A percentile compares a stretch with the other conserved stretches of the same genome.
These are phyloP conservation scores for Orchesella cincta DNA, from an alignment of 1,140 invertebrate species.

Conservation along the genomic window DNA sequence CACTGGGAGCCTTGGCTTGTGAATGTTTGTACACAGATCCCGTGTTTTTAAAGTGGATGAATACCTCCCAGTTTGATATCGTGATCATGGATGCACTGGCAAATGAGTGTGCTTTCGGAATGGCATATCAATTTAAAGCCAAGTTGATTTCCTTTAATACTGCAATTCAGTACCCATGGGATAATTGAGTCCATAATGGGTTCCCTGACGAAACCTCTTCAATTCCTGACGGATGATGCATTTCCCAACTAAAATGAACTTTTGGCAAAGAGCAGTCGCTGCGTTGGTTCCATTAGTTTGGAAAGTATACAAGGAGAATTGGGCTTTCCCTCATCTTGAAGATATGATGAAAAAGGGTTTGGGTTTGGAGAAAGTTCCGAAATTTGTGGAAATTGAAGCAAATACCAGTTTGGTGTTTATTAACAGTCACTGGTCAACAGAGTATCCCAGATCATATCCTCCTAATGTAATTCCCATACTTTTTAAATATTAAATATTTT, in stretches of 20 bases:
- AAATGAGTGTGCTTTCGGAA: conserved; percentile 48
- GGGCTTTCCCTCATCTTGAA: background rate
- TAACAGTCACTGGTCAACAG: conserved; percentile 24
- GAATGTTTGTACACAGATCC: conserved; percentile 11
- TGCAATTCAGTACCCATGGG: conserved; percentile 2
- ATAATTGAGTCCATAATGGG: conserved; percentile 29
- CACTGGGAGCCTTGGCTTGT: background rate
- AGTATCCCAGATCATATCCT: conserved; percentile 11
- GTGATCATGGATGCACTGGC: conserved; percentile 53
- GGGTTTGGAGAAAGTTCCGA: background rate
- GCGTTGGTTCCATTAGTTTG: conserved; percentile 33
- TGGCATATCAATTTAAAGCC: conserved; percentile 34
- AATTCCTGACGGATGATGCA: conserved; percentile 35
- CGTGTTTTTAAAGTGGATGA: conserved; percentile 22
- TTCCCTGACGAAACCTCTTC: conserved; percentile 30
- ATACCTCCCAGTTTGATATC: conserved; percentile 54
- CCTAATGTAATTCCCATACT: background rate
- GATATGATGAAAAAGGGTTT: background rate
- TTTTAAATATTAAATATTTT: too few relatives aligned
- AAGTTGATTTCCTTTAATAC: conserved; percentile 29
- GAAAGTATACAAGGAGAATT: conserved; percentile 5
- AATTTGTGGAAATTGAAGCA: conserved; percentile 31
- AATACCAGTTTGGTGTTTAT: conserved; percentile 56
- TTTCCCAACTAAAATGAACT: conserved; percentile 27
- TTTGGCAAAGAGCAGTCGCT: conserved; percentile 23